A percentile compares a stretch with the other conserved stretches of the same genome.
Conservation (phyloP, 1,140 invertebrate species). For the Bombus cullumanus region DNA sequence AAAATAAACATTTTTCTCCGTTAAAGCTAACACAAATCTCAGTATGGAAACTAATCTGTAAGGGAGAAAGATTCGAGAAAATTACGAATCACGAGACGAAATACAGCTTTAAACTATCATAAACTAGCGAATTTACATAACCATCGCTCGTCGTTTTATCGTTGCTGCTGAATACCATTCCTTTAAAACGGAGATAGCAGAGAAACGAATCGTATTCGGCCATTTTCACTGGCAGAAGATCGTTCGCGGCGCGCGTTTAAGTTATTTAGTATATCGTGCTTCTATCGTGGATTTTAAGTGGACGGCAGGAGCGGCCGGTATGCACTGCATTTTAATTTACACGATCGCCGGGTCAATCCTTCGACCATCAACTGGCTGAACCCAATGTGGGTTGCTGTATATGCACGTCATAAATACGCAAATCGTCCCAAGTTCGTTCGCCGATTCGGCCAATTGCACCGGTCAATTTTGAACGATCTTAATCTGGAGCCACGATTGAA, state of each 20-base stretch:
- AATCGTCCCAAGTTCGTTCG: constrained; percentile 56
- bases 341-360: constrained; percentile 8
- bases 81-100: not conserved
- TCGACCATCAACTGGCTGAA: constrained; percentile 2
- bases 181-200: not conserved
- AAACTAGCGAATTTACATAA: not conserved
- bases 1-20: not conserved
- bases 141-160: not conserved
- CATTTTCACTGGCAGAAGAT: not conserved
- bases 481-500: constrained; percentile 62
- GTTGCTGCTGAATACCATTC: not conserved
- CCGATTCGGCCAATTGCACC: constrained; percentile 51
- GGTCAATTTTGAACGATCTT: constrained; percentile 63
- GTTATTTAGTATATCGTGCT: constrained; percentile 3
- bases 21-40: not conserved
- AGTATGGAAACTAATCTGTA: not conserved
- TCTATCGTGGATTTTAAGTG: not conserved
- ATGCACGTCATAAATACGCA: constrained; percentile 61
- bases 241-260: not conserved
- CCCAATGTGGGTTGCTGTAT: constrained; percentile 3
- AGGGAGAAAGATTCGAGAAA: not conserved
- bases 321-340: constrained; percentile 26
- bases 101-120: not conserved
- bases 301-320: not conserved
- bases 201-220: not conserved